Percentiles rank a stretch among this genome's conserved stretches.
These are phyloP conservation scores for Orycteropus afer DNA, from an alignment of 2,113 vertebrate genomes.

Conservation along the genomic window DNA sequence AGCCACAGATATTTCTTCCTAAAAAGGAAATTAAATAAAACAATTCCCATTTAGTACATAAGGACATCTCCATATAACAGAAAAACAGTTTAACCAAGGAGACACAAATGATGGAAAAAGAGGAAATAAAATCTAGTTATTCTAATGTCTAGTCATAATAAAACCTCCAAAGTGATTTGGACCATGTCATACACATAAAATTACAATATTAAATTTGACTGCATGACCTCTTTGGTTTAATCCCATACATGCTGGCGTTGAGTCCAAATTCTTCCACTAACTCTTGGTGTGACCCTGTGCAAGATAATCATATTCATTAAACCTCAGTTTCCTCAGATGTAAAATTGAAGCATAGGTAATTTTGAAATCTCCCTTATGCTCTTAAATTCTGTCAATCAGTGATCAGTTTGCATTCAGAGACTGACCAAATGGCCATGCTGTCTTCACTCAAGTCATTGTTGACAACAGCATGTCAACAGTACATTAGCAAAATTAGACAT, in stretches of 20 bases:
- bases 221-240: neutral
- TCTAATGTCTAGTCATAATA: neutral
- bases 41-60: neutral
- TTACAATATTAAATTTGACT: neutral
- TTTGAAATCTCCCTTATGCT: slow-evolving; percentile 1
- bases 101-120: neutral
- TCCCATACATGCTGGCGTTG: neutral
- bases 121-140: neutral
- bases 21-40: neutral
- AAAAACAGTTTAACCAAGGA: neutral
- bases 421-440: neutral
- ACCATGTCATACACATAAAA: neutral
- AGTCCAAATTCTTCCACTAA: neutral
- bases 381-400: neutral
- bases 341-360: neutral
- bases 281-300: neutral
- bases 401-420: neutral
- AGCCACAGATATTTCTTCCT: neutral
- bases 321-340: neutral
- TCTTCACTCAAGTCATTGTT: neutral
- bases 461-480: neutral
- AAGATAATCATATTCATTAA: neutral
- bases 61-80: neutral
- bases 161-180: neutral
- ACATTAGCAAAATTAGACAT: neutral